Conservation (phyloP, 1,140 invertebrate genomes). For the Oscheius sp. region DNA sequence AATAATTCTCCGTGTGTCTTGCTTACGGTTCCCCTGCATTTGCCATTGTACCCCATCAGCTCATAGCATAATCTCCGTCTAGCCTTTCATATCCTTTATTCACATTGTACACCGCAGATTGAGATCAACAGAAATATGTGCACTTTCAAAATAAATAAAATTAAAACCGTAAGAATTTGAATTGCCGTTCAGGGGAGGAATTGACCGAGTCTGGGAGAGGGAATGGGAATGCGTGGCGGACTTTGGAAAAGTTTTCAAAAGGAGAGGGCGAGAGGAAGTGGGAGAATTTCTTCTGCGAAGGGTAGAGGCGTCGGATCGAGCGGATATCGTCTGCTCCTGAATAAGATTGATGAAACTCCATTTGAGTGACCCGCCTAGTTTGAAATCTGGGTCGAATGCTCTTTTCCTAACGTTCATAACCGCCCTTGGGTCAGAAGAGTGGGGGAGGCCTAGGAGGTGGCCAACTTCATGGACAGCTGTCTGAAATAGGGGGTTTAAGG, state of each 20-base stretch:
- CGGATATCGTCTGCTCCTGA: conserved; percentile 47
- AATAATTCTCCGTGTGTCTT: not conserved
- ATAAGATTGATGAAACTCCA: not conserved
- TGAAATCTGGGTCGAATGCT: conserved; percentile 46
- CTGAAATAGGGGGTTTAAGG: conserved; percentile 26
- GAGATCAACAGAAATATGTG: not conserved
- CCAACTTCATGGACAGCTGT: conserved; percentile 59
- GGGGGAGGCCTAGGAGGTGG: conserved; percentile 57
- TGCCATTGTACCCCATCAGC: not conserved
- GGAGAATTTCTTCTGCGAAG: too few species aligned
- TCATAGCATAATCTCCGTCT: not conserved
- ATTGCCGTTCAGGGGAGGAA: too few species aligned
- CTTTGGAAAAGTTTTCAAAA: too few species aligned
- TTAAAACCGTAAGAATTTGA: not conserved
- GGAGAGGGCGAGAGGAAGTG: too few species aligned
- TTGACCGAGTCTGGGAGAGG: too few species aligned
- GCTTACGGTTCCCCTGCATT: not conserved
- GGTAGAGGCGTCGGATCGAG: conserved; percentile 45
- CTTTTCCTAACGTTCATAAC: conserved; percentile 53
- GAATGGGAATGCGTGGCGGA: too few species aligned
- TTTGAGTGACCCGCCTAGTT: conserved; percentile 25
- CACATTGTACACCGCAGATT: not conserved
- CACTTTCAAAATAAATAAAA: not conserved
- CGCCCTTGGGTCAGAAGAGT: conserved; percentile 52
- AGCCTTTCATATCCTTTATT: not conserved